Evolutionary conservation across 64 coral and sea anemone species (phyloP), one percentile per base, ranked within the genome.

Genomic region (Acropora tenuis): DNA sequence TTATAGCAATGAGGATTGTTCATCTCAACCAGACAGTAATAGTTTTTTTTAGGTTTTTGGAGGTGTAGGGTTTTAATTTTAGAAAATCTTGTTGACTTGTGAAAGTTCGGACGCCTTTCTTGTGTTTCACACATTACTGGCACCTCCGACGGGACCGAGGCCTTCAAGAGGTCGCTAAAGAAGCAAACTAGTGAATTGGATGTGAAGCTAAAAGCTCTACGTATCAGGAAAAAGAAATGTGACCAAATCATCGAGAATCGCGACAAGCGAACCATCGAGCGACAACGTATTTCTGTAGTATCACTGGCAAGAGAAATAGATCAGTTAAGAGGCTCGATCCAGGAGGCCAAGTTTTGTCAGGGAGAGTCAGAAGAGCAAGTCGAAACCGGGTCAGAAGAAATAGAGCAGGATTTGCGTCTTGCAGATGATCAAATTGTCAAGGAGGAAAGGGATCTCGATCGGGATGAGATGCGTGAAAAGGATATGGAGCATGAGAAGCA

Each of bases 21-120:
- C 9, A 55, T 55, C 52, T 55, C 52, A 55, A 55, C 52, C 4
- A 55, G 52, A 55, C 52, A 55, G 9, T 9, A 55, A 55, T 55
- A 55, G 52, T 9, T 55, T 9, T 55, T 55, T 55, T 55, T 30
- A 30, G 30, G 30, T 30, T 30, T 30, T 30, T 30, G 30, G 30
- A 30, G 30, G 30, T 30, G 30, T 55, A 5, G 9, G 52, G 52
- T 55, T 55, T 55, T 55, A 9, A 9, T 55, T 55, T 55, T 5
- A 9, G 52, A 5, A 55, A 55, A 9, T 4, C 9, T 9, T 55
- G 52, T 55, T 4, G 52, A 55, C 52, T 55, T 55, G 61, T 17
- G 61, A 73, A 73, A 73, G 69, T 73, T 18, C 73, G 83, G 53
- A 80, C 53, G 79, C 17, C 49, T 82, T 76, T 46, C 74, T 76